These are phyloP conservation scores for Glossophaga mutica DNA, from an alignment of 2,797 vertebrate species.

Conservation along the genomic window DNA sequence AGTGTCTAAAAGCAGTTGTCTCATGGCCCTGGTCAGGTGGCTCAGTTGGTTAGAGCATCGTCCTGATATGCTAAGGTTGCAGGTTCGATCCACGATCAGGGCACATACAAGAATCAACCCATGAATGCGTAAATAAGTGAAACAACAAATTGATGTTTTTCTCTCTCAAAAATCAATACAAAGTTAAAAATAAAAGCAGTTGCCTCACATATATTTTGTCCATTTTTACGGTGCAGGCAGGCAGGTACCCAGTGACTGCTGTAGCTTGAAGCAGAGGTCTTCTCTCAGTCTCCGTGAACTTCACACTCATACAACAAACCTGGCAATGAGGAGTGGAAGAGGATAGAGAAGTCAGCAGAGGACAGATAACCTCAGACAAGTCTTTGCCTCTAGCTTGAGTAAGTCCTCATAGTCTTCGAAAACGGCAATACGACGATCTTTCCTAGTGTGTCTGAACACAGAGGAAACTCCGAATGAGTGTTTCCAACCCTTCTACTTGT, in stretches of 20 bases:
- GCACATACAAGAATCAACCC: too few relatives aligned
- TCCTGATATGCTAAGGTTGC: too few relatives aligned
- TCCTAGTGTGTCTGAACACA: background rate
- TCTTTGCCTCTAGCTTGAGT: background rate
- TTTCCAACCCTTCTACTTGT: background rate
- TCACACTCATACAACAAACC: background rate
- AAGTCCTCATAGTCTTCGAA: background rate
- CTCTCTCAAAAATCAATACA: too few relatives aligned
- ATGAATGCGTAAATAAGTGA: too few relatives aligned
- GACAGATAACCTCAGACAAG: background rate
- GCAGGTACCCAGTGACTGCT: too few relatives aligned
- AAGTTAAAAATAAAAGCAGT: background rate
- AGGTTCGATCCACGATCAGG: too few relatives aligned
- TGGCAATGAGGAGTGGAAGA: background rate
- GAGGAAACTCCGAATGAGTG: background rate
- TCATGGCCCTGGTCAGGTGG: too few relatives aligned
- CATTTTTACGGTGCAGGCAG: background rate
- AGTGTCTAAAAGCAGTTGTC: background rate
- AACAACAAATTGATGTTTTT: too few relatives aligned
- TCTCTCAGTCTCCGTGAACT: background rate
- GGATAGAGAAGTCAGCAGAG: background rate
- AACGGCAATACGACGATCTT: background rate
- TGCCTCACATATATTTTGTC: background rate
- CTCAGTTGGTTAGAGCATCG: too few relatives aligned
- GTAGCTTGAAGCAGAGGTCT: background rate